These are phyloP conservation scores for Dynastes tityus DNA, from an alignment of 2,888 invertebrate genomes.

Conservation along the genomic window DNA sequence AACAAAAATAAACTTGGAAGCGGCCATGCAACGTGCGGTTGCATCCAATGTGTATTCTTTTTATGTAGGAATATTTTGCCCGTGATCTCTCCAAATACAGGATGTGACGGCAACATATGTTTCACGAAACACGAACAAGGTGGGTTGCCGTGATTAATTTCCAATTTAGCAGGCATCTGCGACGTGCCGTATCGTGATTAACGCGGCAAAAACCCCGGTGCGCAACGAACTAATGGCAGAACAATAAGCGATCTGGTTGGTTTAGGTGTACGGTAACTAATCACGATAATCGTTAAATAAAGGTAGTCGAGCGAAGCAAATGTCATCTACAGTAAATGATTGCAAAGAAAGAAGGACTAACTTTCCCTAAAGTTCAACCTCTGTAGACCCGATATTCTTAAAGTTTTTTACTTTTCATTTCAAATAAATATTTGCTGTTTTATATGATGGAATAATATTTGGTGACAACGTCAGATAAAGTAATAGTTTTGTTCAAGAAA, in stretches of 20 bases:
- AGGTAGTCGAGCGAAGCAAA: no score
- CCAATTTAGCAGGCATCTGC: slow-evolving; percentile 43
- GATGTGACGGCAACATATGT: slow-evolving; percentile 29
- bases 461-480: no score
- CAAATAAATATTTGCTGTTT: no score
- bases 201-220: slow-evolving; percentile 23
- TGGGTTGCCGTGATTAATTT: slow-evolving; percentile 39
- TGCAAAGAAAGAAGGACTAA: no score
- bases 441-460: no score
- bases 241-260: slow-evolving; percentile 10
- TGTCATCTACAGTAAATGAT: no score
- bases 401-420: no score
- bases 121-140: slow-evolving; percentile 36
- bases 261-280: slow-evolving; percentile 1
- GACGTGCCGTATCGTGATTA: slow-evolving; percentile 27
- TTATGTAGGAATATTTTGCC: background rate
- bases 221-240: slow-evolving; percentile 10
- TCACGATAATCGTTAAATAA: background rate
- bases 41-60: background rate
- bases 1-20: slow-evolving; percentile 6
- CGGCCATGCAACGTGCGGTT: background rate
- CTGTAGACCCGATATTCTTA: no score
- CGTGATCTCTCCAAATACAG: background rate
- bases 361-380: no score
- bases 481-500: no score